Base-by-base conservation (phyloP, 64 coral and sea anemone genomes). In the Montipora sp. region DNA sequence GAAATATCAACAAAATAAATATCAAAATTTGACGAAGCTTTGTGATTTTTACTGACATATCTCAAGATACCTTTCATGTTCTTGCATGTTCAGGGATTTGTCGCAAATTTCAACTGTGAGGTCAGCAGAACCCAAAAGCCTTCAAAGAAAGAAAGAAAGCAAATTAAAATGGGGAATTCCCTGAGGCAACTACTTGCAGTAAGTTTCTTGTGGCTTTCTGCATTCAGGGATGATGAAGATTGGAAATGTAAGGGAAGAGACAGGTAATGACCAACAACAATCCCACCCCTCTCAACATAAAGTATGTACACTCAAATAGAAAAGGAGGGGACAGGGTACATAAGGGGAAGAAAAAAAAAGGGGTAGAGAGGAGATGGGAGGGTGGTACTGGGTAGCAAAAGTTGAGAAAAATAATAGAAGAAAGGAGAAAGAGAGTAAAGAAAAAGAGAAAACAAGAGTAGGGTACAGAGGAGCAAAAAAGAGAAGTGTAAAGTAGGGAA, bases 11-110 rank as follows among this genome's bases (percentile, higher is more conserved):
- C 0, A 63, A 16, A 3, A 12, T 12, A 55, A 55, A 55, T 55
- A 36, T 36, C 1, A 10, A 55, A 55, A 55, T 10, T 7, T 7
- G 51, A 55, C 6, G 10, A 55, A 55, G 10, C 51, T 7, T 10
- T 55, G 51, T 55, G 51, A 55, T 55, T 55, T 12, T 45, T 53
- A 18, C 7, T 71, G 68, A 21, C 5, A 6, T 5, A 18, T 43
- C 3, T 22, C 59, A 15, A 55, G 15, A 59, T 83, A 97, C 95
- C 95, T 97, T 82, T 97, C 95, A 89, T 97, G 89, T 51, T 97
- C 95, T 24, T 73, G 88, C 95, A 97, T 97, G 53, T 97, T 97
- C 77, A 97, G 45, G 4, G 92, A 83, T 58, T 90, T 97, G 77
- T 97, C 95, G 84, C 95, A 97, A 12, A 97, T 94, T 69, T 81